Evolutionary conservation across 2,113 vertebrate genomes (phyloP).

Genomic region (Morone saxatilis): DNA sequence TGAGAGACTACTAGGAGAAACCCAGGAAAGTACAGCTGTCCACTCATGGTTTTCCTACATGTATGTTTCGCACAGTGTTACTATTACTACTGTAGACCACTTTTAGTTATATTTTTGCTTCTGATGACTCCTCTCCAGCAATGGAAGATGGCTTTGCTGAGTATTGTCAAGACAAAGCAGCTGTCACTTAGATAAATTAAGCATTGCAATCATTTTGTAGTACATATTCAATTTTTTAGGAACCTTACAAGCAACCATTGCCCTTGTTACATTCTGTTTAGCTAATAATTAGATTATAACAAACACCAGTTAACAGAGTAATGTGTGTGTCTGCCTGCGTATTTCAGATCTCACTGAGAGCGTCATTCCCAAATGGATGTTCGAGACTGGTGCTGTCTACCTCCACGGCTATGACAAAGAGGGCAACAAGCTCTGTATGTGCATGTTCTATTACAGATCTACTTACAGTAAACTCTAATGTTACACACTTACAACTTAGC

Average conservation of each 20-base stretch:
- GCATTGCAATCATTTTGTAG: neutral
- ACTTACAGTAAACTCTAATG: neutral
- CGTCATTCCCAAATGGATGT: constrained; percentile 91
- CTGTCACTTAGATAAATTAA: neutral
- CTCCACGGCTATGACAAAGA: constrained; percentile 98
- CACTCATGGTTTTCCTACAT: neutral
- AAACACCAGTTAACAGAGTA: neutral
- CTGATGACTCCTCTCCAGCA: neutral
- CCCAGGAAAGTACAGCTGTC: neutral
- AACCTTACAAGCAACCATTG: neutral
- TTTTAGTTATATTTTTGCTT: neutral
- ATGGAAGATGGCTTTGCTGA: neutral
- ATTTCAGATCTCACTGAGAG: constrained; percentile 92
- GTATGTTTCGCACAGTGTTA: neutral
- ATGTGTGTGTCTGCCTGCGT: constrained; percentile 20
- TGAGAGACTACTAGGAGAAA: neutral
- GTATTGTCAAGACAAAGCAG: neutral
- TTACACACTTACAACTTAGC: neutral
- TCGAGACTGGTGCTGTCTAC: constrained; percentile 91
- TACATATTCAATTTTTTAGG: neutral
- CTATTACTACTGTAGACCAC: neutral
- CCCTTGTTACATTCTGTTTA: neutral
- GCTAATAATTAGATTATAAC: neutral
- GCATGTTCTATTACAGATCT: constrained; percentile 13
- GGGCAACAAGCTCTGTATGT: constrained; percentile 96